A percentile compares a stretch with the other conserved stretches of the same genome.
Evolutionary conservation across 2,888 invertebrate species (phyloP).

Genomic region (Dendrolimus pini): DNA sequence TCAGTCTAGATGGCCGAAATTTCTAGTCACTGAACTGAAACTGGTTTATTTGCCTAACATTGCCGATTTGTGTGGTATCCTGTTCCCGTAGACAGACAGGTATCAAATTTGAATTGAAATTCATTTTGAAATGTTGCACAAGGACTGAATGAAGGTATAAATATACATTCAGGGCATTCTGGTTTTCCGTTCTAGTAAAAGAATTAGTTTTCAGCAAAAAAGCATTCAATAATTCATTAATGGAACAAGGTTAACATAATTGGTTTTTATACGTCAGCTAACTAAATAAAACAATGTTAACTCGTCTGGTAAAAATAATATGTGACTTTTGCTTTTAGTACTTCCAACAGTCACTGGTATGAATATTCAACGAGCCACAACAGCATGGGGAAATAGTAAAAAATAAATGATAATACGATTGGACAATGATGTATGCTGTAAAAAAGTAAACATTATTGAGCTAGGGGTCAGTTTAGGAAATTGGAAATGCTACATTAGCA

Average conservation of each 20-base stretch:
- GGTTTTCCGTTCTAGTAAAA: too few species aligned
- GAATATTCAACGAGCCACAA: conserved; percentile 33
- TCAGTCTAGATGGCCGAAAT: conserved; percentile 13
- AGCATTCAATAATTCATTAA: too few species aligned
- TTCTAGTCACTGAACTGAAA: background rate
- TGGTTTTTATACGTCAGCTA: too few species aligned
- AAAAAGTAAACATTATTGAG: conserved; percentile 45
- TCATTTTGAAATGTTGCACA: background rate
- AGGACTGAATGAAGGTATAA: too few species aligned
- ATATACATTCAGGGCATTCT: too few species aligned
- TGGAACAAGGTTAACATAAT: too few species aligned
- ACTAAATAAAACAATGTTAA: too few species aligned
- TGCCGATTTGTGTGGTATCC: background rate
- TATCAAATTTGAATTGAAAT: background rate
- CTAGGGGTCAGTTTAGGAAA: conserved; percentile 46
- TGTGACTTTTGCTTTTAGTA: conserved; percentile 17
- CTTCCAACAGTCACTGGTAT: conserved; percentile 31
- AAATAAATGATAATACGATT: conserved; percentile 53
- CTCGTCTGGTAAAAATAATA: too few species aligned
- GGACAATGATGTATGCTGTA: conserved; percentile 66
- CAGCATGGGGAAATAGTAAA: conserved; percentile 26
- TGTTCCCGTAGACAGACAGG: background rate
- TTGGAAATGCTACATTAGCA: conserved; percentile 65
- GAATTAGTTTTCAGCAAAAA: too few species aligned
- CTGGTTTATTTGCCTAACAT: background rate